Conservation (phyloP, 2,113 vertebrate genomes). For the Proteles cristata region DNA sequence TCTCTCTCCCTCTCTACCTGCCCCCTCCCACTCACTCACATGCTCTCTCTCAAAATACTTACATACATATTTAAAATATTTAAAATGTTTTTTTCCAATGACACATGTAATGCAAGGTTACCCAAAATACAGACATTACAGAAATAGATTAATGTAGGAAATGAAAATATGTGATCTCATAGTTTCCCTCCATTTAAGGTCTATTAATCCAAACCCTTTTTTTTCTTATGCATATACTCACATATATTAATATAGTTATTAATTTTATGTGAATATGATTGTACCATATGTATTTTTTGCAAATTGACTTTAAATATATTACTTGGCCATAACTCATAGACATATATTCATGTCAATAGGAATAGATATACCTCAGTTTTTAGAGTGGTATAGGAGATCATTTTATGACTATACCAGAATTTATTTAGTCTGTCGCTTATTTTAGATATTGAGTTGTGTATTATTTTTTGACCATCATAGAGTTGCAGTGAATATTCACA, state of each 20-base stretch:
- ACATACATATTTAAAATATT: no score
- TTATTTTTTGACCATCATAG: neutral
- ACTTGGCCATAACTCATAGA: neutral
- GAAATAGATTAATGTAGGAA: neutral
- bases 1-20: no score
- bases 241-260: neutral
- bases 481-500: neutral
- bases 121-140: neutral
- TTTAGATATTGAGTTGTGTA: neutral
- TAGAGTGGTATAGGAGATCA: neutral
- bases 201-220: neutral
- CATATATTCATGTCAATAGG: neutral
- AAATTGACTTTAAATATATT: neutral
- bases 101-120: neutral
- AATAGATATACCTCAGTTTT: neutral
- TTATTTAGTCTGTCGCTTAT: neutral
- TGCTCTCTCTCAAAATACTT: no score
- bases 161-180: neutral
- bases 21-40: no score
- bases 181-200: neutral
- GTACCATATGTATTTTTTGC: neutral
- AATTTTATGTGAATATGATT: neutral
- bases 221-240: neutral
- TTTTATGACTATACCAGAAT: neutral
- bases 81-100: neutral